Evolutionary conservation across 2,797 vertebrate species (phyloP), one percentile per base, ranked within the genome.

Genomic region (Sitta carolinensis): DNA sequence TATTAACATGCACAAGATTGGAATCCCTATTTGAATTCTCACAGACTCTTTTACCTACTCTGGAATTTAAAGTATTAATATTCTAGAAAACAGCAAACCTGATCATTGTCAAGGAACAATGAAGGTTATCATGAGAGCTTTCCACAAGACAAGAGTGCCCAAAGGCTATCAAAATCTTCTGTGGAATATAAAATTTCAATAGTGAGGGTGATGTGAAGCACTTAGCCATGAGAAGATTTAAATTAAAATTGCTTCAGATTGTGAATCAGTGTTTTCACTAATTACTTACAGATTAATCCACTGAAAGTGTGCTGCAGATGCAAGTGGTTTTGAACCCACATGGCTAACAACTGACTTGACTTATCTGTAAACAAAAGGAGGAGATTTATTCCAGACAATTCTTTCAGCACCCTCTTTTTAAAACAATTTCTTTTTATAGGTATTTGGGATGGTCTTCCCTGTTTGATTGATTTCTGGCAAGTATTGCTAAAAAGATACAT

Each of bases 11-110:
- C 3, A 61, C 20, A 75, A 85, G 8, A 36, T 8, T 34, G 18
- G 8, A 50, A 22, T 52, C 4, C 6, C 8, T 4, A 50, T 52
- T 64, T 72, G 9, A 63, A 30, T 30, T 89, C 10, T n/a, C 26
- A 54, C 16, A 9, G 4, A 0, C 4, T 4, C 1, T 19, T 16
- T 59, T 52, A 6, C 8, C 21, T 82, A 1, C 26, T 34, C 45
- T 83, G 32, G 36, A 57, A 78, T 62, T 61, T 73, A 36, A 75
- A 43, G 14, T n/a, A 29, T 25, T 72, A 5, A 19, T 81, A 32
- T 47, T 79, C 9, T 50, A 72, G 47, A 51, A 84, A 67, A 76
- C 11, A 78, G 62, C 52, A 84, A 84, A 36, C 5, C 7, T 43
- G 34, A 76, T 52, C 17, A 27, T 32, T 87, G 22, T 57, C 30